Base-by-base conservation (phyloP, 2,888 invertebrate species). In the Podabrus alpinus region DNA sequence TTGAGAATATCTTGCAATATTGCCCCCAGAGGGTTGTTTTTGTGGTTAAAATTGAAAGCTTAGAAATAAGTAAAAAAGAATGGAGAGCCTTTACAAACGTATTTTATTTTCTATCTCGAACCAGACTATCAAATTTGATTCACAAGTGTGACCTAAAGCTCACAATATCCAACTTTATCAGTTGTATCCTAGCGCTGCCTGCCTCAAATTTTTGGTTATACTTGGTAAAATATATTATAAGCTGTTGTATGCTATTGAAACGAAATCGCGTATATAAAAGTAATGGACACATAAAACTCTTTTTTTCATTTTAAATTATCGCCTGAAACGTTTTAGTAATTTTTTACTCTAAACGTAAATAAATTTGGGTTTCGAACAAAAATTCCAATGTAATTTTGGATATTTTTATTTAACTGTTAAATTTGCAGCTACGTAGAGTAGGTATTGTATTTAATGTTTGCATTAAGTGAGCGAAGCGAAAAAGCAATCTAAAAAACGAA, bases 21-120 rank as follows among this genome's bases (percentile, higher is more conserved):
- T 45, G 45, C 45, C 17, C 62, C 19, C 16, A 62, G 19, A 62
- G 19, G 17, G 62, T 17, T 45, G 45, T 64, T 64, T 19, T 64
- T 64, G 62, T 64, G 62, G 16, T 64, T 19, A 73, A 70, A 70
- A 73, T 76, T 73, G 70, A 73, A 59, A 64, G 71, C 62, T 24
- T 60, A 69, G 68, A 71, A 66, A 73, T 59, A 73, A 71, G 71
- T 67, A 73, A 69, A 68, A 71, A 70, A 71, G 73, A 68, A 68
- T 62, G 61, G 62, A 45, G 62, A 68, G 64, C 66, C 69, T 74
- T 74, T 68, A 67, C 67, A 78, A 79, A 79, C 76, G 75, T 79
- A 80, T 80, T 80, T 80, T 78, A 80, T 80, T 79, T 79, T 80
- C 77, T 79, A 78, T 79, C 76, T 74, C 67, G 69, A 75, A 62